Base-by-base conservation (phyloP, 2,888 invertebrate species). In the Willowsia nigromaculata region DNA sequence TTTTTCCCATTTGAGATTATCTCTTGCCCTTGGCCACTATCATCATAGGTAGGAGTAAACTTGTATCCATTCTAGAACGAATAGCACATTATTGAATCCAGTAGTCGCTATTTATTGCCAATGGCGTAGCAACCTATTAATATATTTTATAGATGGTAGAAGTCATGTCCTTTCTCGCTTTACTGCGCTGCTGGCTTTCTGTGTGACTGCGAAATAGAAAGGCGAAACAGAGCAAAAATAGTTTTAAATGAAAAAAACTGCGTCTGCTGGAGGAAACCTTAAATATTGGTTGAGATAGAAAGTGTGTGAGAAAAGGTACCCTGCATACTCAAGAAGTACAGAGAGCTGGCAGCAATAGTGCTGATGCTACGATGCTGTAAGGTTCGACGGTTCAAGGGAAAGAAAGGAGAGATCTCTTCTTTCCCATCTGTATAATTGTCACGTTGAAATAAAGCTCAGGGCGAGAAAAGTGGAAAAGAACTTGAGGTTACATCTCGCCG, bases 341-440 rank as follows among this genome's bases (percentile, higher is more conserved):
- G 18, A 62, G 59, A 33, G 62, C 33, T 62, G 62, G 62, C 15
- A 62, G 13, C 30, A 13, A 6, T 56, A 25, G 25, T 33, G 30
- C 15, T 62, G 15, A 25, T 62, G 25, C 27, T 33, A 27, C n/a
- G 33, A 33, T 43, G 71, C n/a, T 27, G 33, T 33, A 62, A 62
- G 62, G 33, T 62, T 30, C 62, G 62, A 62, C 30, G 33, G 33
- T 30, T 62, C 15, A 6, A 33, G 25, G 59, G 80, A n/a, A 56
- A 59, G 27, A 56, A 37, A 56, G 37, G 43, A 59, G 62, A 59
- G 40, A 43, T 43, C 50, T 50, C 68, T 43, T 83, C 83, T 83
- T 83, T 30, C 82, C 82, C 78, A 88, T 88, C 88, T 88, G 88
- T 88, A 88, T 88, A 88, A 88, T 88, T 88, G 88, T 88, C 88